Percentiles rank a stretch among this genome's conserved stretches.
These are phyloP conservation scores for Rapana venosa DNA, from an alignment of 2,888 invertebrate species.

Conservation along the genomic window DNA sequence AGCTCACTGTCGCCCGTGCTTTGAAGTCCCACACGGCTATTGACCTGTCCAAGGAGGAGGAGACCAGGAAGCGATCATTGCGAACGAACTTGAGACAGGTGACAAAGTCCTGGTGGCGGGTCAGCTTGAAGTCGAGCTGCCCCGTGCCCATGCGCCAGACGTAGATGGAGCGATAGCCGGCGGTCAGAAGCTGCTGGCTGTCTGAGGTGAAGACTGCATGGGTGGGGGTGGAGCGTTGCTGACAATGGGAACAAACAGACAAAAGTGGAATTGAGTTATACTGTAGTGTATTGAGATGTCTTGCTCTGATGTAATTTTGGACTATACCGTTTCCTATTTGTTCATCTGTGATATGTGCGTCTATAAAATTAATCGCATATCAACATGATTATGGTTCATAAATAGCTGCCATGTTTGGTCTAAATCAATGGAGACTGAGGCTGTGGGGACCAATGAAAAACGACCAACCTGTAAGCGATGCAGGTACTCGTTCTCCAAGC, in stretches of 20 bases:
- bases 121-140: constrained; percentile 60
- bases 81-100: constrained; percentile 59
- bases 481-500: constrained; percentile 53
- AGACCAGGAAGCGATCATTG: constrained; percentile 61
- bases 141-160: constrained; percentile 64
- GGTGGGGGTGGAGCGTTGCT: constrained; percentile 59
- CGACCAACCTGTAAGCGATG: constrained; percentile 52
- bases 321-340: too few species aligned
- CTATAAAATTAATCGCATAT: too few species aligned
- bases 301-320: too few species aligned
- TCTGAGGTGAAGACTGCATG: constrained; percentile 59
- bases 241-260: constrained; percentile 30
- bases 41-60: constrained; percentile 62
- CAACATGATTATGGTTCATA: too few species aligned
- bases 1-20: constrained; percentile 58
- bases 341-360: too few species aligned
- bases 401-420: too few species aligned
- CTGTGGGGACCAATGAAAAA: too few species aligned
- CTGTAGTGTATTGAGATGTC: too few species aligned
- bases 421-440: too few species aligned
- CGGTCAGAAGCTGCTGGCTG: constrained; percentile 60
- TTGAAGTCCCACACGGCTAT: constrained; percentile 65
- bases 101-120: constrained; percentile 65
- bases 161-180: constrained; percentile 65
- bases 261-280: too few species aligned